A percentile compares a stretch with the other conserved stretches of the same genome.
phyloP scores from a whole-genome alignment of 2,113 vertebrate species.

The Rissa tridactyla region DNA sequence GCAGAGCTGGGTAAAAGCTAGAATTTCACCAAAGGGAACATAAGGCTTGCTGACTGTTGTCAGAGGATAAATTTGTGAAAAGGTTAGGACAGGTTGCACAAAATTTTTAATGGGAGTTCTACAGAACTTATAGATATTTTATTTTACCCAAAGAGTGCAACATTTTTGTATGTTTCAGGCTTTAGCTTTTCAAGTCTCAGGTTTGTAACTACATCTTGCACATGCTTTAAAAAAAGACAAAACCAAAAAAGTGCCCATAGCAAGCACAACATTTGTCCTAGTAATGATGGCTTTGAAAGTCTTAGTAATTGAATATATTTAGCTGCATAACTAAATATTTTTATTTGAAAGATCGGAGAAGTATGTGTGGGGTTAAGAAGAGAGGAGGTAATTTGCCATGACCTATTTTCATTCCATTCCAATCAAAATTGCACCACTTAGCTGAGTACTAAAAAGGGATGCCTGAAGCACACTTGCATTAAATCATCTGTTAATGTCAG shows the following conservation, averaged over 20 bases:
- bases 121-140: not conserved
- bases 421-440: constrained; percentile 43
- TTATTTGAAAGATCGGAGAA: constrained; percentile 22
- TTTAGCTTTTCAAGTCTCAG: not conserved
- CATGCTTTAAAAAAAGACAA: not conserved
- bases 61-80: not conserved
- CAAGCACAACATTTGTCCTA: constrained; percentile 6
- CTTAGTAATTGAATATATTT: not conserved
- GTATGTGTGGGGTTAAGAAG: not conserved
- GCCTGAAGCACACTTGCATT: constrained; percentile 6
- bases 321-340: constrained; percentile 10
- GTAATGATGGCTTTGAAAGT: not conserved
- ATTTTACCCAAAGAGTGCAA: not conserved
- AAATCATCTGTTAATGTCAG: constrained; percentile 21
- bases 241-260: not conserved
- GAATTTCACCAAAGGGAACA: not conserved
- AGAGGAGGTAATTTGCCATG: constrained; percentile 38
- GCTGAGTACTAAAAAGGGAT: constrained; percentile 8
- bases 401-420: constrained; percentile 58
- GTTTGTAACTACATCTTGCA: not conserved
- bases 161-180: not conserved
- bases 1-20: not conserved
- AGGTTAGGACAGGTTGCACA: not conserved
- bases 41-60: not conserved
- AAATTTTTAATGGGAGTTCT: not conserved